Percentiles rank a stretch among this genome's conserved stretches.
phyloP scores from a whole-genome alignment of 2,113 vertebrate genomes.

The Psittacula cyanocephala region DNA sequence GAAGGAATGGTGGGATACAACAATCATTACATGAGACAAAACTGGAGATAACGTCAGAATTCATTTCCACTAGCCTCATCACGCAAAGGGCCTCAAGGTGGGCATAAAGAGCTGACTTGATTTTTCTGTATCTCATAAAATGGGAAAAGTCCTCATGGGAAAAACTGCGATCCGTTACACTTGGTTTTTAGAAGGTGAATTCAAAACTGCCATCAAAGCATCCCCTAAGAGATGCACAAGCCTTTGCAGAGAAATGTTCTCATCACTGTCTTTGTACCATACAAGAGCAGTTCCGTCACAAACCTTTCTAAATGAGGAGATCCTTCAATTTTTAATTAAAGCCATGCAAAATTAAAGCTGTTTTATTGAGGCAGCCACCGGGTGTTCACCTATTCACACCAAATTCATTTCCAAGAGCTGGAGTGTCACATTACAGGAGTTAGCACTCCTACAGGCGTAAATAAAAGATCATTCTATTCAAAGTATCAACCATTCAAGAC shows the following conservation, averaged over 20 bases:
- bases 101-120: not conserved
- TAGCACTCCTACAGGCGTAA: not conserved
- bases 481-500: not conserved
- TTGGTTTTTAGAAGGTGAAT: not conserved
- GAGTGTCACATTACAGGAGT: not conserved
- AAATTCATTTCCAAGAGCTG: not conserved
- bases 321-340: not conserved
- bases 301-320: not conserved
- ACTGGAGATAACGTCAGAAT: not conserved
- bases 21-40: not conserved
- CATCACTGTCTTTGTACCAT: not conserved
- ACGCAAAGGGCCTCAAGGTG: not conserved
- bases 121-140: not conserved
- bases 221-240: not conserved
- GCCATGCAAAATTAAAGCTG: constrained; percentile 2
- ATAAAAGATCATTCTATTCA: not conserved
- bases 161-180: not conserved
- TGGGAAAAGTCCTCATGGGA: not conserved
- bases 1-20: not conserved
- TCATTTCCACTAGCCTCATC: not conserved
- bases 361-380: not conserved
- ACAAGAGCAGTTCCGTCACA: not conserved
- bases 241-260: not conserved
- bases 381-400: not conserved
- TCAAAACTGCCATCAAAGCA: not conserved